A percentile compares a stretch with the other conserved stretches of the same genome.
Conservation (phyloP, 2,113 vertebrate genomes). For the Lates calcarifer region DNA sequence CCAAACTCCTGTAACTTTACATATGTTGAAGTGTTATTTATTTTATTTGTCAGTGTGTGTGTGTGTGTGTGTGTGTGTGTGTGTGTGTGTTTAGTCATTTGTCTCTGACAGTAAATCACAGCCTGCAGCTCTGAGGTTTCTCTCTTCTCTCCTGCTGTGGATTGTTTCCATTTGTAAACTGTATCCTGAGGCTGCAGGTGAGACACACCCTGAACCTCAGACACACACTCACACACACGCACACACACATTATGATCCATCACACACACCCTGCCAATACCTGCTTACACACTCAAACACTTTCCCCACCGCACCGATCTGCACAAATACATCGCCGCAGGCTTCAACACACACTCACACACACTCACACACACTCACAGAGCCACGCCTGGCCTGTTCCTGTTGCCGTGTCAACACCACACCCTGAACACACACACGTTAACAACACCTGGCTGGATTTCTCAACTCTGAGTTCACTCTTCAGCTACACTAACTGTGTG, state of each 20-base stretch:
- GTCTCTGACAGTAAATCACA: background rate
- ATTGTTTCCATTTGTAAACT: conserved; percentile 27
- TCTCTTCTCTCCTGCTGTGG: background rate
- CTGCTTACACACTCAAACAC: conserved; percentile 43
- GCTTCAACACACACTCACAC: conserved; percentile 24
- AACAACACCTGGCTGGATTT: conserved; percentile 3
- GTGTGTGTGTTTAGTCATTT: too few species aligned
- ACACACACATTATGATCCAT: conserved; percentile 37
- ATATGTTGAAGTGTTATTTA: too few species aligned
- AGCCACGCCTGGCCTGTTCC: conserved; percentile 47
- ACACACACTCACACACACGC: conserved; percentile 41
- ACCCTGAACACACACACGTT: conserved; percentile 58
- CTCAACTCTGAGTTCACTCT: conserved; percentile 11
- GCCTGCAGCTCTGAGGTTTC: background rate
- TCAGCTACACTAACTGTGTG: background rate
- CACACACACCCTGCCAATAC: conserved; percentile 43
- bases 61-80: too few species aligned
- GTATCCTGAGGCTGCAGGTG: conserved; percentile 46
- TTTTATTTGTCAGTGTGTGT: too few species aligned
- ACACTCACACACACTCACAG: conserved; percentile 31
- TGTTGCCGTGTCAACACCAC: conserved; percentile 54
- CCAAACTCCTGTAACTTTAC: too few species aligned
- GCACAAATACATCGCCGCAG: conserved; percentile 5
- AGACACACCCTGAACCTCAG: conserved; percentile 56
- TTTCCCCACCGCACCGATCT: conserved; percentile 15